Evolutionary conservation across 2,113 vertebrate genomes (phyloP).

Genomic region (Ardeotis arabs): DNA sequence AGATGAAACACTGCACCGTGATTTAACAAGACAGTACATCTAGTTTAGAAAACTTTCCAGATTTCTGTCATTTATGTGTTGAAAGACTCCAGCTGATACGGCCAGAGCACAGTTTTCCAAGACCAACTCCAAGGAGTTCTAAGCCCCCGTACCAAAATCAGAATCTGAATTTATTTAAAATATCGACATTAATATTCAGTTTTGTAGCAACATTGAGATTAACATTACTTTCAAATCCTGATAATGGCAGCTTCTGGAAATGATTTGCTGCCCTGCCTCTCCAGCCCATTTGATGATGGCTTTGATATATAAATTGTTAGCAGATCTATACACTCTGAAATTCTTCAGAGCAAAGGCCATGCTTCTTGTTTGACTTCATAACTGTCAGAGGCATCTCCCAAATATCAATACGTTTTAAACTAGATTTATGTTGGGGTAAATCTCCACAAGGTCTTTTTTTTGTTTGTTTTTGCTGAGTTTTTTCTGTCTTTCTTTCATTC

Average conservation of each 20-base stretch:
- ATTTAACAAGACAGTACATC: background rate
- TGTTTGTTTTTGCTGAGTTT: background rate
- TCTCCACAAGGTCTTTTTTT: background rate
- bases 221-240: conserved; percentile 4
- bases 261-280: conserved; percentile 27
- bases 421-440: background rate
- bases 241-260: conserved; percentile 48
- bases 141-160: background rate
- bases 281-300: background rate
- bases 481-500: background rate
- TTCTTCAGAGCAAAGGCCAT: conserved; percentile 5
- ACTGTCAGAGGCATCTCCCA: conserved; percentile 19
- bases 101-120: background rate
- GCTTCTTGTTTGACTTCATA: background rate
- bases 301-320: conserved; percentile 53
- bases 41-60: background rate
- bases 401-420: conserved; percentile 8
- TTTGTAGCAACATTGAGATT: conserved; percentile 5
- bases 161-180: conserved; percentile 44
- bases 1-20: background rate
- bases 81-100: background rate
- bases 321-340: conserved; percentile 25
- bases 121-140: background rate
- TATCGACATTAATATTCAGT: conserved; percentile 22
- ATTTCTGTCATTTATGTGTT: background rate